phyloP scores from a whole-genome alignment of 2,888 invertebrate species.

The Silvanus unidentatus region DNA sequence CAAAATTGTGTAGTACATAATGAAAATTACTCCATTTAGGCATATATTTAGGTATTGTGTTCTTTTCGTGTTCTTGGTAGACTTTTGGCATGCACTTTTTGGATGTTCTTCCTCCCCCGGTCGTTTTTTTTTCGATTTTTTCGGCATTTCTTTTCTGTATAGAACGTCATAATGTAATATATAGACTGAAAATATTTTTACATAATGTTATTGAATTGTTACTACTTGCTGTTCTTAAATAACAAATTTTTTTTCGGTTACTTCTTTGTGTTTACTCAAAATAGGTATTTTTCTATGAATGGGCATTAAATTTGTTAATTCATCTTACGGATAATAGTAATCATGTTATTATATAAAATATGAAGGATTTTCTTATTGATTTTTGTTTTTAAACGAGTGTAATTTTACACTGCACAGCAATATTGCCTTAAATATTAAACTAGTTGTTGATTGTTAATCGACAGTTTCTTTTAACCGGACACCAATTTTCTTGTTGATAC shows the following conservation, averaged over 20 bases:
- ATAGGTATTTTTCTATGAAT: not conserved
- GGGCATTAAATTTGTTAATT: not conserved
- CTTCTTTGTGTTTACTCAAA: not conserved
- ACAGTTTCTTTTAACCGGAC: not conserved
- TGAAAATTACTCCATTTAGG: conserved; percentile 2
- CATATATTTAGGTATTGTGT: conserved; percentile 17
- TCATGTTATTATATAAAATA: too few species aligned
- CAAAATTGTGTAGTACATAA: conserved; percentile 30
- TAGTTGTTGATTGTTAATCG: conserved; percentile 1
- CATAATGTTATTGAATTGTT: conserved; percentile 32
- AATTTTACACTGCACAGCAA: too few species aligned
- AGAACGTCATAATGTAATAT: conserved; percentile 27
- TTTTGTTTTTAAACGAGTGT: too few species aligned
- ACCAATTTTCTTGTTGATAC: not conserved
- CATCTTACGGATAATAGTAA: not conserved
- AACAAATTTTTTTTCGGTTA: conserved; percentile 11
- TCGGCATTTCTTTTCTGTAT: conserved; percentile 11
- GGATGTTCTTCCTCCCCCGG: conserved; percentile 18
- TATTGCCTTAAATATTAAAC: not conserved
- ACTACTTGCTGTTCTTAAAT: conserved; percentile 16
- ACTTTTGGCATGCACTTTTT: conserved; percentile 29
- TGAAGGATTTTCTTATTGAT: too few species aligned
- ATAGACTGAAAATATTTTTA: conserved; percentile 41
- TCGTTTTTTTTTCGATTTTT: conserved; percentile 7
- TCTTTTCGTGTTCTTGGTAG: conserved; percentile 23